A percentile compares a stretch with the other conserved stretches of the same genome.
Evolutionary conservation across 1,140 invertebrate species (phyloP).

Genomic region (Ceratina japonica): DNA sequence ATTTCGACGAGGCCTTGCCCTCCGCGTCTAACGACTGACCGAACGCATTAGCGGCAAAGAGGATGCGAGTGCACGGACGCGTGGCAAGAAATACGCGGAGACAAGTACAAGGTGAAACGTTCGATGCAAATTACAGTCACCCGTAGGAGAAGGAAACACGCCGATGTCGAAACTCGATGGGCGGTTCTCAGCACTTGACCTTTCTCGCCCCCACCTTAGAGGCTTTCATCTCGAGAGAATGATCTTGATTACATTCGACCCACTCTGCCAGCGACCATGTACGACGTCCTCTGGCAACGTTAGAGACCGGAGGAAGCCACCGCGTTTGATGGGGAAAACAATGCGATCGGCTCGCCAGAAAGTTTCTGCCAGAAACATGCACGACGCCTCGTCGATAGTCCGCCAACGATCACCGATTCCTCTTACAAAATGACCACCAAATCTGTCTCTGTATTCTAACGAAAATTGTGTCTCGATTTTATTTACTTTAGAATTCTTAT

Average conservation of each 20-base stretch:
- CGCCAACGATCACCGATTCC: background rate
- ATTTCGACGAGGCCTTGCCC: background rate
- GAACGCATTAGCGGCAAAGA: background rate
- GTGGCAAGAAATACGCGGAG: background rate
- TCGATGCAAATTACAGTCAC: constrained; percentile 40
- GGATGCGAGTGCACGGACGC: constrained; percentile 1
- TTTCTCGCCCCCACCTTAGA: constrained; percentile 20
- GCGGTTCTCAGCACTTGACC: constrained; percentile 30
- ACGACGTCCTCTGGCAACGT: background rate
- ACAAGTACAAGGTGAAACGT: constrained; percentile 40
- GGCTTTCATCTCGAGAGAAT: constrained; percentile 33
- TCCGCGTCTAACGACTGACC: no score
- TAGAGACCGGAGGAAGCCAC: constrained; percentile 6
- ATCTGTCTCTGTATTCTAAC: no score
- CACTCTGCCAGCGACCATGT: background rate
- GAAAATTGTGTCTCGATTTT: no score
- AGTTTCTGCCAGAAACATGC: background rate
- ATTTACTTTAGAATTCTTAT: no score
- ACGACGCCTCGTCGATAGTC: background rate
- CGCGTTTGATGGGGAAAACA: background rate
- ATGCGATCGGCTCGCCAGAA: background rate
- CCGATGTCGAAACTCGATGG: constrained; percentile 32
- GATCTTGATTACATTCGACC: constrained; percentile 34
- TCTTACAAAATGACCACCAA: no score
- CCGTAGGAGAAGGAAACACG: constrained; percentile 6